Evolutionary conservation across 2,797 vertebrate genomes (phyloP), one percentile per base, ranked within the genome.

Genomic region (Lindbergichthys nudifrons): DNA sequence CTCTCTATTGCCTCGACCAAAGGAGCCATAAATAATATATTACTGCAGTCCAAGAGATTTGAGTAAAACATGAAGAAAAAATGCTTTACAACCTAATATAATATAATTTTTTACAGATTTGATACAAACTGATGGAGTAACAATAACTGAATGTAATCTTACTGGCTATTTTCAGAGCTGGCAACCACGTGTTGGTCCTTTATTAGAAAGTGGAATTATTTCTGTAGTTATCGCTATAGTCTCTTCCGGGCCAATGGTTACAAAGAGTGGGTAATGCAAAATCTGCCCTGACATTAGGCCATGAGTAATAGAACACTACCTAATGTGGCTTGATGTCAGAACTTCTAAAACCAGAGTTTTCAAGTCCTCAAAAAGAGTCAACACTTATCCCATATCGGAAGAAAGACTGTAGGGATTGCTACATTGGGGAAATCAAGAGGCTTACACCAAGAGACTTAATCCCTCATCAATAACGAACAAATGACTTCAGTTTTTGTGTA

Each of bases 221-320:
- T 48, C 11, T 48, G 19, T 23, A 58, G 14, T 39, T 43, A 16
- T 65, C 52, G 65, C 53, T n/a, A 26, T 18, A 10, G n/a, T 10
- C 10, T 14, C 19, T 32, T 16, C 60, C 3, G 16, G 21, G 60
- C 32, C 45, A 48, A 6, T 36, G 26, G 51, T 12, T 30, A 23
- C 23, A 69, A 23, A 16, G 48, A 41, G 7, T 61, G 11, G 13
- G 53, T 70, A 14, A 66, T 54, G 36, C 61, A 10, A 42, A 47
- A 53, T 10, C 18, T 59, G 53, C 23, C 53, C 13, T 0, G 8
- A 39, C 19, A 41, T 51, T 5, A 39, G 50, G 39, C 43, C 60
- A 56, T 16, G 60, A 59, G n/a, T 13, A 47, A 30, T 30, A 46
- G 14, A 52, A 21, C 36, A 15, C 30, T 47, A 19, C 0, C 26